Evolutionary conservation across 1,140 invertebrate genomes (phyloP).

Genomic region (Ephestia elutella): DNA sequence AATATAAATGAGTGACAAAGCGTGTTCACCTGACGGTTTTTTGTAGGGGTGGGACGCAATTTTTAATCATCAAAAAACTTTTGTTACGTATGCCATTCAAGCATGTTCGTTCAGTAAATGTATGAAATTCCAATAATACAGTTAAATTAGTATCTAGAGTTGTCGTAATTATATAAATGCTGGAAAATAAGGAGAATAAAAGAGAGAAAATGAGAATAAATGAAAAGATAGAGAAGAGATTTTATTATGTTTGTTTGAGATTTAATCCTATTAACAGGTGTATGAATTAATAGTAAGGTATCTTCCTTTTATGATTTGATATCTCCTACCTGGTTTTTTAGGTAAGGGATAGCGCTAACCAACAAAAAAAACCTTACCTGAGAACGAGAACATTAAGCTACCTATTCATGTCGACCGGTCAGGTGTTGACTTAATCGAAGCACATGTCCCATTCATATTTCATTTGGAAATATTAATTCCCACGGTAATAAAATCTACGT

Average conservation of each 20-base stretch:
- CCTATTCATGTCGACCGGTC: constrained; percentile 25
- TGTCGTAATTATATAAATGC: no score
- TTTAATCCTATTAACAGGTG: no score
- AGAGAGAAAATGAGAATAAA: no score
- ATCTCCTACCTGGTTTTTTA: neutral
- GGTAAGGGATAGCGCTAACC: neutral
- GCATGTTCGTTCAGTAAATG: no score
- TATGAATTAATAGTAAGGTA: no score
- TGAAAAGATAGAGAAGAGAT: no score
- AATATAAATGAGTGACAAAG: constrained; percentile 30
- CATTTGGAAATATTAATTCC: constrained; percentile 32
- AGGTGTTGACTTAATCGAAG: constrained; percentile 43
- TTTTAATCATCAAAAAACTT: neutral
- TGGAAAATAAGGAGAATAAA: no score
- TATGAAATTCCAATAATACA: no score
- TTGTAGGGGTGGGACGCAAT: constrained; percentile 9
- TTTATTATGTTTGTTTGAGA: no score
- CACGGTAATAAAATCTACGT: constrained; percentile 34
- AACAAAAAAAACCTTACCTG: constrained; percentile 40
- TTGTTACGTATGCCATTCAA: neutral
- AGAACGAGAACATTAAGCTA: constrained; percentile 30
- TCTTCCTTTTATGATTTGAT: neutral
- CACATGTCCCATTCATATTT: constrained; percentile 25
- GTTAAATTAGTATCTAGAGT: no score
- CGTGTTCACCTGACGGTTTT: constrained; percentile 34